phyloP scores from a whole-genome alignment of 2,113 vertebrate species.

The Bagarius yarrelli region DNA sequence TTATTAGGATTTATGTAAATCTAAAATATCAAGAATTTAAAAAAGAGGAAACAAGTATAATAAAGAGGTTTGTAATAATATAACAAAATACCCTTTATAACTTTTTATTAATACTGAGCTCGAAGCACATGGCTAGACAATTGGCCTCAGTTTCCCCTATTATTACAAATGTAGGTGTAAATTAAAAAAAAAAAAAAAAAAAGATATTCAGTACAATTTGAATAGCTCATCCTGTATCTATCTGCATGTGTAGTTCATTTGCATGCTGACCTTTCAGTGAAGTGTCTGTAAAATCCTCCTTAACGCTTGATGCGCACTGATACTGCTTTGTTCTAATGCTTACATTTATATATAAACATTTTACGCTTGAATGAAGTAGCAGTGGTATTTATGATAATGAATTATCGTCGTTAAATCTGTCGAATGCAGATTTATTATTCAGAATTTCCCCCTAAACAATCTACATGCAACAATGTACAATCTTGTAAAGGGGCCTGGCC shows the following conservation, averaged over 20 bases:
- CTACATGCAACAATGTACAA: neutral
- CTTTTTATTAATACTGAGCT: neutral
- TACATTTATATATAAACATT: neutral
- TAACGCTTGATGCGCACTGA: constrained; percentile 12
- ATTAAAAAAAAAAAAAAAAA: neutral
- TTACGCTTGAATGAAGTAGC: constrained; percentile 16
- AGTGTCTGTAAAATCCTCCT: neutral
- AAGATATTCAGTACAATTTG: neutral
- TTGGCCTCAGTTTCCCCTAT: neutral
- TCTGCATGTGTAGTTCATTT: neutral
- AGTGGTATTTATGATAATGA: constrained; percentile 24
- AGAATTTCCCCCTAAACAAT: neutral
- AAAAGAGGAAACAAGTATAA: neutral
- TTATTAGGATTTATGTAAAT: neutral
- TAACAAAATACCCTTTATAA: too few relatives aligned
- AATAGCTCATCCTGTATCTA: neutral
- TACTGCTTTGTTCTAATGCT: neutral
- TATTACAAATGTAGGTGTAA: neutral
- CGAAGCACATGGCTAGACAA: neutral
- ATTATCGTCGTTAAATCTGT: constrained; percentile 17
- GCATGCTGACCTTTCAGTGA: neutral
- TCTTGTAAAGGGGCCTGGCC: too few relatives aligned
- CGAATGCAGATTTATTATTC: neutral
- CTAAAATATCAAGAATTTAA: too few relatives aligned
- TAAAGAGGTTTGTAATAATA: too few relatives aligned